Base-by-base conservation (phyloP, 2,113 vertebrate species). In the Anas platyrhynchos region DNA sequence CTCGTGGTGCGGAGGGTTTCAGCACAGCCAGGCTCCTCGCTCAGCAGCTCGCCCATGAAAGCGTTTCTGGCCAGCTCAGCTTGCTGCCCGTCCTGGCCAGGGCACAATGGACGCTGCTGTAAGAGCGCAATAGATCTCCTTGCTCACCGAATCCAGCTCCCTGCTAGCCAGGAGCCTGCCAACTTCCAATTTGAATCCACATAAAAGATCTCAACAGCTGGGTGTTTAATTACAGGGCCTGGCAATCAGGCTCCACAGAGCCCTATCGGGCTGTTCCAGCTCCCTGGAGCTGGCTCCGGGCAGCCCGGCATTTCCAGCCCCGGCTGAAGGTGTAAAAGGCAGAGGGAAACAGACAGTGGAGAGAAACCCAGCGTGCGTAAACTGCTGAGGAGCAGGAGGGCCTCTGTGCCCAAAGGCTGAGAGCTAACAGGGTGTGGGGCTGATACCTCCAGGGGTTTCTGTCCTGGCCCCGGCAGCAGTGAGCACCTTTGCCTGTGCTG, bases 151-250 rank as follows among this genome's bases (percentile, higher is more conserved):
- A 89, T 61, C 3, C 17, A 81, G 83, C 69, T 92, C 86, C 56
- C 86, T 56, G 73, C 52, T 54, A 61, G 48, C 32, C 13, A 0
- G 34, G 21, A 86, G 26, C 68, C 79, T 96, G 88, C 88, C 88
- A 95, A 83, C 46, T 48, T 83, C 86, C 91, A 71, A 29, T 86
- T 0, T 74, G 79, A 91, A 90, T 82, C 61, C 34, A 65, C 21
- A 82, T 31, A 91, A 88, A 94, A 91, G 68, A 90, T 38, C 76
- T 89, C 85, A 96, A 63, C 72, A 91, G 74, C 85, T 91, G 88
- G 31, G 72, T 93, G 79, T 94, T 96, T 88, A 94, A 91, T 89
- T 85, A 91, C 46, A 77, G 65, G 89, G 56, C 91, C 72, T 71
- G 81, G 83, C 88, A 94, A 86, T 56, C 75, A 88, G 88, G 76